A percentile compares a stretch with the other conserved stretches of the same genome.
Evolutionary conservation across 2,797 vertebrate species (phyloP).

Genomic region (Caiman crocodilus): DNA sequence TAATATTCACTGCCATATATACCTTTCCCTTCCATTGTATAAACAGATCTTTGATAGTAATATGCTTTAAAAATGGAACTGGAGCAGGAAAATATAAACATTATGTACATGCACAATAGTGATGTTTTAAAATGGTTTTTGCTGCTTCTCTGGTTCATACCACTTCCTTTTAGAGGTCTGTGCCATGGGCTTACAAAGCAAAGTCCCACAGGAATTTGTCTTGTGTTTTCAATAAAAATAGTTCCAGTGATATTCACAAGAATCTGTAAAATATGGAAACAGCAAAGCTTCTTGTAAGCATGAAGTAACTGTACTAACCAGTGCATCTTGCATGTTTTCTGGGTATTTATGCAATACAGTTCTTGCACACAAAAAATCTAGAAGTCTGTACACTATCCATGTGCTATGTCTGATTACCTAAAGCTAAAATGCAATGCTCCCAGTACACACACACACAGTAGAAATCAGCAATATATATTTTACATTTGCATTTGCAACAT

Average conservation of each 20-base stretch:
- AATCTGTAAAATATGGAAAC: not conserved
- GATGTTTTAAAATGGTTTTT: not conserved
- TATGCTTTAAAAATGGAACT: not conserved
- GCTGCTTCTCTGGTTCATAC: not conserved
- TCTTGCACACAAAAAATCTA: not conserved
- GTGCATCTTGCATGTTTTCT: not conserved
- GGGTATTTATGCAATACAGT: not conserved
- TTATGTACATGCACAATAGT: not conserved
- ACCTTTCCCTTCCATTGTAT: not conserved
- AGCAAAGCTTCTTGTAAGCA: not conserved
- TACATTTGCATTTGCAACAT: not conserved
- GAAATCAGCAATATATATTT: too few relatives aligned
- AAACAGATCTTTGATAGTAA: not conserved
- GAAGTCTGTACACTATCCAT: not conserved
- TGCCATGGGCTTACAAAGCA: not conserved
- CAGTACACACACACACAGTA: not conserved
- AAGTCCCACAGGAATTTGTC: not conserved
- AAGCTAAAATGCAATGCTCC: not conserved
- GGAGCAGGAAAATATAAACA: not conserved
- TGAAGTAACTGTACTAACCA: not conserved
- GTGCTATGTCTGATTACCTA: not conserved
- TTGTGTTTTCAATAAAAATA: not conserved
- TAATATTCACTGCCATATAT: not conserved
- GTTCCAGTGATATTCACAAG: not conserved
- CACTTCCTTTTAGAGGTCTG: not conserved